phyloP scores from a whole-genome alignment of 2,888 invertebrate genomes.

The Amblyjoppa fuscipennis region DNA sequence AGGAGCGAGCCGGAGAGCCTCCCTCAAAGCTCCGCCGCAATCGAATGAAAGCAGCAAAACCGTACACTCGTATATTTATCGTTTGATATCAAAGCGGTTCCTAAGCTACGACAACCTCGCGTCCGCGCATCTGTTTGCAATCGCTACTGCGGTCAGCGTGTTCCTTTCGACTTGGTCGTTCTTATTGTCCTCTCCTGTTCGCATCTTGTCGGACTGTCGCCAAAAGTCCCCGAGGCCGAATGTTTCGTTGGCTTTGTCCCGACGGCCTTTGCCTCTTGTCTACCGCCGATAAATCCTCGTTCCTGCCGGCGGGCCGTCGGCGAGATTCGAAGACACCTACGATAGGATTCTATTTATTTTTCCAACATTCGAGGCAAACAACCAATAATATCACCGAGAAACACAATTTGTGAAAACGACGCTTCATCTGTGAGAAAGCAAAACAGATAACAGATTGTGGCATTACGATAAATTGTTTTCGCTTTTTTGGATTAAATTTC shows the following conservation, averaged over 20 bases:
- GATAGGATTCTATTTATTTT: too few species aligned
- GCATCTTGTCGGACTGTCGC: constrained; percentile 24
- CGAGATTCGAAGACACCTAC: too few species aligned
- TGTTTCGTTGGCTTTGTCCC: not conserved
- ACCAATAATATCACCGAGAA: too few species aligned
- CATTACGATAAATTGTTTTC: too few species aligned
- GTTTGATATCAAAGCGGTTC: constrained; percentile 52
- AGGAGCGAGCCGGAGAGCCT: not conserved
- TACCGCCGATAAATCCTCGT: too few species aligned
- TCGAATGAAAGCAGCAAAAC: constrained; percentile 21
- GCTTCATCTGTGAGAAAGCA: too few species aligned
- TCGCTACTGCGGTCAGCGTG: constrained; percentile 26
- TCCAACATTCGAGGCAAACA: too few species aligned
- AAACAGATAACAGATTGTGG: too few species aligned
- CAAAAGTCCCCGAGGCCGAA: not conserved
- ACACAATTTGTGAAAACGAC: too few species aligned
- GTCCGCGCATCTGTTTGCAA: constrained; percentile 39
- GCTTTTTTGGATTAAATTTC: too few species aligned
- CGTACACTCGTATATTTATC: constrained; percentile 49
- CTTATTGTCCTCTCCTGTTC: constrained; percentile 8
- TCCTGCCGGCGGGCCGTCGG: too few species aligned
- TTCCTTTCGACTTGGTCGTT: constrained; percentile 33
- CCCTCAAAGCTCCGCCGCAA: constrained; percentile 47
- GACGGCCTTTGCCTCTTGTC: too few species aligned
- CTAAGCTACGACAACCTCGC: constrained; percentile 21